Conservation (phyloP, 1,140 invertebrate genomes). For the Danaus melanippus region DNA sequence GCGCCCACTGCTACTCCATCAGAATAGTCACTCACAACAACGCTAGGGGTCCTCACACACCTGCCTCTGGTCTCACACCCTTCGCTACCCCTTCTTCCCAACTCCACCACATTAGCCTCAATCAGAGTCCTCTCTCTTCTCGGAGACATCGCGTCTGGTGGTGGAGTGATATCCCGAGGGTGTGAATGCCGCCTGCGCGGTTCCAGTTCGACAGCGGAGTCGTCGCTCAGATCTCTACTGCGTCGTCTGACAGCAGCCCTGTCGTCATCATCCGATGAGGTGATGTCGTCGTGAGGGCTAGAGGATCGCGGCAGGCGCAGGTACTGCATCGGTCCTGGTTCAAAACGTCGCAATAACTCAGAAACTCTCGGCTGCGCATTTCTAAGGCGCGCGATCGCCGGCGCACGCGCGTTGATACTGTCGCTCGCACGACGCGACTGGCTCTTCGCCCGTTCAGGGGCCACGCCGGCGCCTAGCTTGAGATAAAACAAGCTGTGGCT, state of each 20-base stretch:
- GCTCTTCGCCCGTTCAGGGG: slow-evolving; percentile 32
- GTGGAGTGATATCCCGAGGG: slow-evolving; percentile 52
- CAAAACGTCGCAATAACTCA: slow-evolving; percentile 52
- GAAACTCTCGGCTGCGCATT: slow-evolving; percentile 55
- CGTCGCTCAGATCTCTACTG: slow-evolving; percentile 59
- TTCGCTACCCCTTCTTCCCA: slow-evolving; percentile 57
- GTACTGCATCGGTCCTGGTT: slow-evolving; percentile 61
- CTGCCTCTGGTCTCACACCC: slow-evolving; percentile 66
- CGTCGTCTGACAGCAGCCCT: slow-evolving; percentile 54
- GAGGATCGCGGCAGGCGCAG: slow-evolving; percentile 50
- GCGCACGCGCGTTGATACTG: slow-evolving; percentile 49
- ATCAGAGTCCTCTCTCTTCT: slow-evolving; percentile 58
- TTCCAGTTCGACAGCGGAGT: slow-evolving; percentile 65
- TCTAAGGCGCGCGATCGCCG: slow-evolving; percentile 42
- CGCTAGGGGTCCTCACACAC: slow-evolving; percentile 83
- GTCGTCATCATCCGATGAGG: slow-evolving; percentile 62
- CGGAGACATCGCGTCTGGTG: slow-evolving; percentile 47
- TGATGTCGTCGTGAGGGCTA: slow-evolving; percentile 54
- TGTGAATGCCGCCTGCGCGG: slow-evolving; percentile 51
- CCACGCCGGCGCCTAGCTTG: slow-evolving; percentile 55
- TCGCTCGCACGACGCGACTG: slow-evolving; percentile 24
- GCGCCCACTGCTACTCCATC: slow-evolving; percentile 79
- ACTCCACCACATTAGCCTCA: slow-evolving; percentile 62
- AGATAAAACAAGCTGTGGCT: slow-evolving; percentile 67
- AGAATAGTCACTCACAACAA: slow-evolving; percentile 88